Conservation (phyloP, 2,797 vertebrate genomes). For the Aplochiton taeniatus region DNA sequence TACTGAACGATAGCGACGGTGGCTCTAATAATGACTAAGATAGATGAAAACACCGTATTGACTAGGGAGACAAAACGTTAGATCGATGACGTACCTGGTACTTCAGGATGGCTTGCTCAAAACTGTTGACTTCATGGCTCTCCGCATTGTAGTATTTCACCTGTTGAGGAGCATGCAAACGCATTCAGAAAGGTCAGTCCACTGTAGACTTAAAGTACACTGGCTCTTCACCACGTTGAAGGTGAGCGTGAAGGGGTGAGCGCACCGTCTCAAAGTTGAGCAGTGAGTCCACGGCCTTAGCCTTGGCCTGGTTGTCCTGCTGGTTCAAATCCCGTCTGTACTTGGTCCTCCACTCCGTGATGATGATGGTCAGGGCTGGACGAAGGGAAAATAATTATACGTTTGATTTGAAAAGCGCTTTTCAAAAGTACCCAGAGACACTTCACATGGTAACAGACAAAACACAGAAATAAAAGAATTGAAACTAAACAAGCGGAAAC, state of each 20-base stretch:
- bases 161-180: constrained; percentile 60
- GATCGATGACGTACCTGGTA: constrained; percentile 82
- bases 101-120: constrained; percentile 86
- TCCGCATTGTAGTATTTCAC: constrained; percentile 98
- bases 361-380: constrained; percentile 88
- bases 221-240: too few relatives aligned
- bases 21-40: too few relatives aligned
- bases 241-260: not conserved
- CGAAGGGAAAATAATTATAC: not conserved
- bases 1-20: too few relatives aligned
- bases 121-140: constrained; percentile 86
- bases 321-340: constrained; percentile 93
- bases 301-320: constrained; percentile 87
- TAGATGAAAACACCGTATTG: too few relatives aligned
- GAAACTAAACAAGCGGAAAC: too few relatives aligned
- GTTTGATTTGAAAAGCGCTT: too few relatives aligned
- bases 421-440: too few relatives aligned
- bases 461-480: too few relatives aligned
- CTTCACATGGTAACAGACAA: too few relatives aligned
- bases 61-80: too few relatives aligned
- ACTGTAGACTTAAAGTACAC: not conserved
- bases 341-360: constrained; percentile 96
- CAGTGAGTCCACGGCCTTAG: constrained; percentile 91
- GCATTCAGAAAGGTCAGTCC: too few relatives aligned
- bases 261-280: constrained; percentile 96